Evolutionary conservation across 2,113 vertebrate species (phyloP).

Genomic region (Eudyptes chrysolophus): DNA sequence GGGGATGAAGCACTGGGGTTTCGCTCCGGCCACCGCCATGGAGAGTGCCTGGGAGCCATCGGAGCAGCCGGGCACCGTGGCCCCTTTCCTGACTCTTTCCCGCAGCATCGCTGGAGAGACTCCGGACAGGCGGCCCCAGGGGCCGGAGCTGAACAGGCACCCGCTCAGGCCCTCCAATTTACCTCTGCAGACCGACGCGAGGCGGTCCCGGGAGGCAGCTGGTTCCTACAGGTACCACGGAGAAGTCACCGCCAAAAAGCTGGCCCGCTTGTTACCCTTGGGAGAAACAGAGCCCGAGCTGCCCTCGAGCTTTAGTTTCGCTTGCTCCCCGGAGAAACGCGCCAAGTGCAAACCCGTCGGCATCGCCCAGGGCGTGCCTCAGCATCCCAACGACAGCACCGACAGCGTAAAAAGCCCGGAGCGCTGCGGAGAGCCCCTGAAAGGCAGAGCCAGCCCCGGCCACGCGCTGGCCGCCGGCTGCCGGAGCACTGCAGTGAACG

Average conservation of each 20-base stretch:
- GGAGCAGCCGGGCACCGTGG: background rate
- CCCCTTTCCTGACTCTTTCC: conserved; percentile 18
- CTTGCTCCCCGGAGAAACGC: conserved; percentile 48
- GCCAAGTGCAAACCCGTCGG: conserved; percentile 67
- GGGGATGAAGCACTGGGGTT: conserved; percentile 10
- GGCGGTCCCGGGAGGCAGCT: conserved; percentile 60
- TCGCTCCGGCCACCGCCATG: fast-evolving
- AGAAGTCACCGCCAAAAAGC: conserved; percentile 32
- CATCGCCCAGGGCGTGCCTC: conserved; percentile 73
- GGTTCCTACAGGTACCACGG: conserved; percentile 33
- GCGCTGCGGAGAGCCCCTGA: conserved; percentile 53
- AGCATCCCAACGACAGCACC: conserved; percentile 21
- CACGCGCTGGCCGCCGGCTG: conserved; percentile 18
- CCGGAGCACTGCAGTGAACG: background rate
- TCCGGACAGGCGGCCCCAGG: background rate
- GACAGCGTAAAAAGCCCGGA: background rate
- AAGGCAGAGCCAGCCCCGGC: conserved; percentile 52
- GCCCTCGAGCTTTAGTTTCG: conserved; percentile 25
- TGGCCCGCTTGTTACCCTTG: conserved; percentile 48
- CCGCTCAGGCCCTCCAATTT: conserved; percentile 71
- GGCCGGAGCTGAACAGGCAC: conserved; percentile 29
- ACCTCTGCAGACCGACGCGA: conserved; percentile 67
- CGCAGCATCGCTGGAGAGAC: background rate
- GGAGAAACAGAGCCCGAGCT: conserved; percentile 51
- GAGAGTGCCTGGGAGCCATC: background rate